These are phyloP conservation scores for Tetramorium simillimum DNA, from an alignment of 1,140 invertebrate species.

Conservation along the genomic window DNA sequence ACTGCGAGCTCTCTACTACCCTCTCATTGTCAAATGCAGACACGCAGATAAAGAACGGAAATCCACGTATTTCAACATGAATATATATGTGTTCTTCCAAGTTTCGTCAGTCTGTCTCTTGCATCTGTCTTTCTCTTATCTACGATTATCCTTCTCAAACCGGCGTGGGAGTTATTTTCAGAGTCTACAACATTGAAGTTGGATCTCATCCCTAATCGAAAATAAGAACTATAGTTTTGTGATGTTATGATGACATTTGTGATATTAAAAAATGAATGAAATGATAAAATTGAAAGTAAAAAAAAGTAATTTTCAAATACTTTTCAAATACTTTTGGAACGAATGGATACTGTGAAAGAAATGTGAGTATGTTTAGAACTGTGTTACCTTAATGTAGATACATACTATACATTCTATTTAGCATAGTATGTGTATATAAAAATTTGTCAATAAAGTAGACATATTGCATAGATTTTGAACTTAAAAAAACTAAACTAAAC, in stretches of 20 bases:
- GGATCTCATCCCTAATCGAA: background rate
- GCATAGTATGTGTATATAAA: background rate
- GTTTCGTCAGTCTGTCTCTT: conserved; percentile 19
- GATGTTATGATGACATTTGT: too few relatives aligned
- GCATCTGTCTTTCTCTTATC: conserved; percentile 5
- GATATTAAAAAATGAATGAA: background rate
- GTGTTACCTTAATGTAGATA: background rate
- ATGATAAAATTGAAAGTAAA: background rate
- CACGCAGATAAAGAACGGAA: conserved; percentile 14
- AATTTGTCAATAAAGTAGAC: background rate
- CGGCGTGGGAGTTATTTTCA: background rate
- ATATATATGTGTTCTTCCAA: background rate
- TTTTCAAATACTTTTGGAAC: background rate
- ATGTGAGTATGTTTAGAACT: background rate
- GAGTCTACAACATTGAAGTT: background rate
- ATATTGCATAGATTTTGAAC: background rate
- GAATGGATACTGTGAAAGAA: background rate
- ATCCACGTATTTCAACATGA: conserved; percentile 21
- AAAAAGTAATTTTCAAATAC: background rate
- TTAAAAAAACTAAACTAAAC: background rate
- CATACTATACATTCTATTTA: background rate
- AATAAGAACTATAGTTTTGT: background rate
- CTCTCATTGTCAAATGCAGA: conserved; percentile 47
- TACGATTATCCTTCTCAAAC: background rate
- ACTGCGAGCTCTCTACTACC: background rate